Base-by-base conservation (phyloP, 2,797 vertebrate genomes). In the Leuciscus waleckii region DNA sequence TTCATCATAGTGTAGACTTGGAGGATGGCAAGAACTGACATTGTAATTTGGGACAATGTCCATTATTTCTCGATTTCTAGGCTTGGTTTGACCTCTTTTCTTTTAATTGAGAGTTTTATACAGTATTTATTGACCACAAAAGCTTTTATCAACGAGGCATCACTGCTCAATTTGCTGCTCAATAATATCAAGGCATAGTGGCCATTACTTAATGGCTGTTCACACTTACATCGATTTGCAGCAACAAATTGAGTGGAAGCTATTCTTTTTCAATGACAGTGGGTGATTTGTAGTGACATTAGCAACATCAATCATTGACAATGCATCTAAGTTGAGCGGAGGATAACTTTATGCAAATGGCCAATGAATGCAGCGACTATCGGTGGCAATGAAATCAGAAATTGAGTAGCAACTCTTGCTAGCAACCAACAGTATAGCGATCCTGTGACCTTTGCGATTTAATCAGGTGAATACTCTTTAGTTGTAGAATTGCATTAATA, bases 311-410 rank as follows among this genome's bases (percentile, higher is more conserved):
- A 49, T 4, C 71, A 49, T 21, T 67, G 10, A 41, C 19, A 7
- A 67, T 46, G 11, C 39, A 4, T 67, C 17, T 7, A 61, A 61
- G 35, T 41, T 61, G 54, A 43, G 37, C 3, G 9, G 56, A 79
- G 56, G 76, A 79, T 51, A 51, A 81, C 61, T 23, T 67, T 54
- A 37, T 79, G 16, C 58, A 49, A 67, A 79, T 37, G 4, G 10
- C 9, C 13, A 80, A 68, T 37, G 21, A 65, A 16, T 49, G 41
- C 29, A 51, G 46, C 2, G 1, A n/a, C 19, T 54, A 23, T 32
- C 26, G n/a, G 32, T 49, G 26, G 13, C 2, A 37, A 37, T 51
- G 39, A 65, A 41, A 17, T 56, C 32, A 26, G 16, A 78, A 78
- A 11, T 32, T 0, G 2, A 49, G 32, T 43, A 19, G n/a, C 16